phyloP scores from a whole-genome alignment of 2,888 invertebrate species.

The Mylabris sibirica region DNA sequence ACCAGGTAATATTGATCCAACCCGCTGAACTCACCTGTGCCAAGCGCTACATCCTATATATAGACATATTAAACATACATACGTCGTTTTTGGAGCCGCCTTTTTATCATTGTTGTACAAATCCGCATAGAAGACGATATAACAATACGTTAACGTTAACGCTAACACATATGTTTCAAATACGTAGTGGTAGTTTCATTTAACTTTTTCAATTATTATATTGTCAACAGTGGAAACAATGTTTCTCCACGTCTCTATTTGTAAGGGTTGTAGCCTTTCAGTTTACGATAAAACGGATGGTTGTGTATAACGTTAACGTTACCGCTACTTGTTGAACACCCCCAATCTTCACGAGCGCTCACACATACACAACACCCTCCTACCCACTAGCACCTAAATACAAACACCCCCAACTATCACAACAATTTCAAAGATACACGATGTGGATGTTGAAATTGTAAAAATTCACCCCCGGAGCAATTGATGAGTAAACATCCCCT shows the following conservation, averaged over 20 bases:
- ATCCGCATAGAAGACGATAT: neutral
- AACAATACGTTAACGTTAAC: neutral
- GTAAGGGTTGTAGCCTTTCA: neutral
- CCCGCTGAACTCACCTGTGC: constrained; percentile 32
- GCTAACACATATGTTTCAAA: neutral
- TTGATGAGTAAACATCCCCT: too few species aligned
- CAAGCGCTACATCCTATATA: constrained; percentile 37
- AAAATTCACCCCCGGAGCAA: neutral
- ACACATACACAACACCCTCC: neutral
- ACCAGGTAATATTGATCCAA: constrained; percentile 38
- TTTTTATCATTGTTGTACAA: neutral
- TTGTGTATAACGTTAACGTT: constrained; percentile 12
- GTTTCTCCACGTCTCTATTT: constrained; percentile 1
- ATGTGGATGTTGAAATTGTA: neutral
- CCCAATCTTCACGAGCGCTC: constrained; percentile 1
- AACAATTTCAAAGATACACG: neutral
- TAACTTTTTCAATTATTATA: constrained; percentile 49
- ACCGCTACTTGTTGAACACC: constrained; percentile 41
- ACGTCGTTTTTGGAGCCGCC: neutral
- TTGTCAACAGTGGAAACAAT: constrained; percentile 43
- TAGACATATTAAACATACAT: constrained; percentile 39
- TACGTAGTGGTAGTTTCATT: constrained; percentile 35
- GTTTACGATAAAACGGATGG: neutral
- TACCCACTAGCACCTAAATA: neutral
- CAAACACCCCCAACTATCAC: neutral